phyloP scores from a whole-genome alignment of 2,797 vertebrate genomes.

The Odontamblyopus lacepedii region DNA sequence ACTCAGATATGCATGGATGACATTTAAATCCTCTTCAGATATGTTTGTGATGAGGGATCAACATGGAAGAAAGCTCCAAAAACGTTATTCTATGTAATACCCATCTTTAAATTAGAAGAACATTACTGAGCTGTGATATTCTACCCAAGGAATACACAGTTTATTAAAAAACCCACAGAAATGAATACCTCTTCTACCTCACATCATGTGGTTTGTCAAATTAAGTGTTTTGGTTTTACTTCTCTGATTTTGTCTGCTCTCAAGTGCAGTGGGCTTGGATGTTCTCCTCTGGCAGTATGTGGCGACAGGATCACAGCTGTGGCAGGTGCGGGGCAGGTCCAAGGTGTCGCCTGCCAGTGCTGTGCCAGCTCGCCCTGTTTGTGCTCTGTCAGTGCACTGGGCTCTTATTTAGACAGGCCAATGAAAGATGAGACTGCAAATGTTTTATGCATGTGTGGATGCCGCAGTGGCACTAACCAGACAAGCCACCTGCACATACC shows the following conservation, averaged over 20 bases:
- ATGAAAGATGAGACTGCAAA: constrained; percentile 54
- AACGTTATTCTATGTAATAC: too few relatives aligned
- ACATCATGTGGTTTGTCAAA: background rate
- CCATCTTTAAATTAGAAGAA: background rate
- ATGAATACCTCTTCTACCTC: background rate
- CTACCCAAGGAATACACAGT: background rate
- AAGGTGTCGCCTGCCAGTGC: constrained; percentile 59
- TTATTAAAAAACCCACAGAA: background rate
- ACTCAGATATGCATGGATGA: too few relatives aligned
- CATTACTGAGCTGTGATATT: background rate
- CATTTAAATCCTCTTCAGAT: too few relatives aligned
- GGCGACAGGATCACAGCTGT: constrained; percentile 57
- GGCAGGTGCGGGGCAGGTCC: constrained; percentile 56
- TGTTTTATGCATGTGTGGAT: constrained; percentile 68
- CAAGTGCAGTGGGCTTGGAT: constrained; percentile 12
- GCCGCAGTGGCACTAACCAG: constrained; percentile 57
- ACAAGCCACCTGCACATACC: constrained; percentile 45
- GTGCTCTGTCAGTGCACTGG: constrained; percentile 48
- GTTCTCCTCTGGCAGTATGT: constrained; percentile 29
- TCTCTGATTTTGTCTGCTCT: background rate
- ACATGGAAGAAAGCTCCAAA: too few relatives aligned
- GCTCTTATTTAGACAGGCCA: constrained; percentile 66
- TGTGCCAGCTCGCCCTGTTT: constrained; percentile 52
- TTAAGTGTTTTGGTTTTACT: background rate
- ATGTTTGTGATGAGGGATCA: too few relatives aligned